A percentile compares a stretch with the other conserved stretches of the same genome.
Evolutionary conservation across 1,140 invertebrate genomes (phyloP).

Genomic region (Spodoptera frugiperda): DNA sequence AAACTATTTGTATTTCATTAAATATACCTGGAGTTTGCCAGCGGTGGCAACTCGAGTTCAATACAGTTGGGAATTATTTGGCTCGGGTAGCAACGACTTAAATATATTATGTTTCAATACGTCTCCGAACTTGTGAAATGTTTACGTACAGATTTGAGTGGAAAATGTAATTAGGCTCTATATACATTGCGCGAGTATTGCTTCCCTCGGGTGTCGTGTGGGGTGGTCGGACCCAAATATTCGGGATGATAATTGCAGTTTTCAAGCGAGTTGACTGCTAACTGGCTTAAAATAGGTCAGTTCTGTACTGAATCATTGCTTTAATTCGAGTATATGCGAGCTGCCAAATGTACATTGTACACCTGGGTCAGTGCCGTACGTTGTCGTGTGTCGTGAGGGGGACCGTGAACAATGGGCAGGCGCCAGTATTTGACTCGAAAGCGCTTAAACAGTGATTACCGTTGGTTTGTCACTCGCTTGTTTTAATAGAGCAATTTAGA

Average conservation of each 20-base stretch:
- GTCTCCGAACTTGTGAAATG: conserved; percentile 11
- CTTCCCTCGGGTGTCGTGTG: neutral
- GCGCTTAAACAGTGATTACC: conserved; percentile 19
- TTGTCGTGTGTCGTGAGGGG: conserved; percentile 7
- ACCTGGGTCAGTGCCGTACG: conserved; percentile 16
- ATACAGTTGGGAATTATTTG: conserved; percentile 21
- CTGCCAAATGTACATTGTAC: conserved; percentile 11
- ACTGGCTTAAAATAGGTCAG: conserved; percentile 23
- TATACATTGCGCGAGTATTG: neutral
- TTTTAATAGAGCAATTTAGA: no score
- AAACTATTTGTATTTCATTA: conserved; percentile 43
- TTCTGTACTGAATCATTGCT: conserved; percentile 27
- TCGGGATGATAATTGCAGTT: neutral
- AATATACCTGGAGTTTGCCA: conserved; percentile 16
- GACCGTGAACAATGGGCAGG: conserved; percentile 6
- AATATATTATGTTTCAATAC: conserved; percentile 8
- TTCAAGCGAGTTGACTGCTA: conserved; percentile 3
- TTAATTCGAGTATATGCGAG: conserved; percentile 3
- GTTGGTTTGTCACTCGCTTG: neutral
- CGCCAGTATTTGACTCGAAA: conserved; percentile 16
- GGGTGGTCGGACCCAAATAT: neutral
- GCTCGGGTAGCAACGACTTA: neutral
- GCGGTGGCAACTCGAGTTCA: conserved; percentile 6
- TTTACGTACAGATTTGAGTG: conserved; percentile 4
- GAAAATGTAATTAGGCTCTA: neutral